Evolutionary conservation across 2,797 vertebrate species (phyloP).

Genomic region (Mormyrus proboscirostris): DNA sequence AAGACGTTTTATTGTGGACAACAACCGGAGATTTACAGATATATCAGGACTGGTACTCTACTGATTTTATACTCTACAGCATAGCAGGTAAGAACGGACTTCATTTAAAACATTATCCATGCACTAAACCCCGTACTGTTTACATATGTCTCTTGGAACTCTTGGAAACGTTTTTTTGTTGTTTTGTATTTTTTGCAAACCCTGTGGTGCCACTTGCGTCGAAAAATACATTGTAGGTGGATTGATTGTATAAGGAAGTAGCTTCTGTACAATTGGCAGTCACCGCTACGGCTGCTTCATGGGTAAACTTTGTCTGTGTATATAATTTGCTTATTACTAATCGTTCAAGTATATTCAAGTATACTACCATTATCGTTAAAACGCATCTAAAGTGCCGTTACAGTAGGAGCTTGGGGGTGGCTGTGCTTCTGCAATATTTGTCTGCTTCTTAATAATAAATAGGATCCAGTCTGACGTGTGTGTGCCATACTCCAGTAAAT

Average conservation of each 20-base stretch:
- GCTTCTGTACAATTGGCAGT: neutral
- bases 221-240: neutral
- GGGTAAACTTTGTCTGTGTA: slow-evolving; percentile 5
- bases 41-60: slow-evolving; percentile 3
- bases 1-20: slow-evolving; percentile 13
- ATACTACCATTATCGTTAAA: neutral
- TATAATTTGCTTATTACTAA: neutral
- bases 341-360: neutral
- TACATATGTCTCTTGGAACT: neutral
- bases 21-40: slow-evolving; percentile 23
- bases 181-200: neutral
- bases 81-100: slow-evolving; percentile 21
- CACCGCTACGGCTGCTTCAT: neutral
- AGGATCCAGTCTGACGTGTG: neutral
- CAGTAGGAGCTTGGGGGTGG: neutral
- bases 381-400: neutral
- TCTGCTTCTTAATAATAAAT: neutral
- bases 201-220: neutral
- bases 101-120: neutral
- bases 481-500: neutral
- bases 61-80: neutral
- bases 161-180: neutral
- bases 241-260: neutral
- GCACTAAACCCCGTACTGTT: neutral
- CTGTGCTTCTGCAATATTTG: neutral